phyloP scores from a whole-genome alignment of 2,888 invertebrate species.

The Morinoia aosen region DNA sequence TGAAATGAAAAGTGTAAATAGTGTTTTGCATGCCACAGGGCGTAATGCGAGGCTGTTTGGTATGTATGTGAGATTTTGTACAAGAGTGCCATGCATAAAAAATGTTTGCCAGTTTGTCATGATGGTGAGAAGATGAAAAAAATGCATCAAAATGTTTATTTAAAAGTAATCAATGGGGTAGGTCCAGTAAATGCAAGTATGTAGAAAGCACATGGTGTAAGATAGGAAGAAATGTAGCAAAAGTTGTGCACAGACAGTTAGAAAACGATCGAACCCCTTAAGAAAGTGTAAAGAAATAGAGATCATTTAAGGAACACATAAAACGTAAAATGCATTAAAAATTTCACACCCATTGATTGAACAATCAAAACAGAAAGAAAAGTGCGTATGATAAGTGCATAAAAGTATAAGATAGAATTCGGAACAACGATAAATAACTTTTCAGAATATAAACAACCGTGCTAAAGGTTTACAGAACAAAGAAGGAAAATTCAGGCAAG shows the following conservation, averaged over 20 bases:
- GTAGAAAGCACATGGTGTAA: background rate
- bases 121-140: background rate
- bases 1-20: background rate
- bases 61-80: too few relatives aligned
- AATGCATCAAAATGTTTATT: background rate
- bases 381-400: background rate
- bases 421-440: background rate
- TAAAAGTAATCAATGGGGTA: background rate
- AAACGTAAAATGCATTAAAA: background rate
- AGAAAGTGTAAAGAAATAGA: too few relatives aligned
- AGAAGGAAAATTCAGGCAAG: background rate
- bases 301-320: background rate
- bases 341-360: background rate
- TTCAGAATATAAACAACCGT: background rate
- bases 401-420: background rate
- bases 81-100: too few relatives aligned
- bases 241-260: background rate
- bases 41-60: background rate
- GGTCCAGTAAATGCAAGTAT: background rate
- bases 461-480: background rate
- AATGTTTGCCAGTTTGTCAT: too few relatives aligned
- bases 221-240: background rate
- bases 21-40: background rate
- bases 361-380: background rate
- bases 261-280: background rate